Conservation (phyloP, 2,797 vertebrate genomes). For the Amazona ochrocephala region DNA sequence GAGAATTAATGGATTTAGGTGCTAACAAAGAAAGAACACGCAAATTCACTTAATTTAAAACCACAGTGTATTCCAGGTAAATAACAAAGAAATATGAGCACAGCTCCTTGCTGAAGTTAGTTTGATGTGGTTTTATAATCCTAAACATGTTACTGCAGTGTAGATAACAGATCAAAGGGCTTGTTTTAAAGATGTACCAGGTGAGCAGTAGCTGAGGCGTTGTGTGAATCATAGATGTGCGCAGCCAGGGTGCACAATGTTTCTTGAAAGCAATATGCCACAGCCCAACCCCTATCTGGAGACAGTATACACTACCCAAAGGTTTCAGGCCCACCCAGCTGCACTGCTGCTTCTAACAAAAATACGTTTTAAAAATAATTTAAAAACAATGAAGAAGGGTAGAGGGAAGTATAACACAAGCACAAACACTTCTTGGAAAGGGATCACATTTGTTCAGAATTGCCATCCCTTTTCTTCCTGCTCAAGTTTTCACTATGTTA, state of each 20-base stretch:
- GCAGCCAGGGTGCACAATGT: neutral
- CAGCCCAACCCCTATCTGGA: neutral
- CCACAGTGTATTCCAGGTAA: neutral
- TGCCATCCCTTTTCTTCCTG: neutral
- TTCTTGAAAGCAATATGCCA: neutral
- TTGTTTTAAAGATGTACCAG: neutral
- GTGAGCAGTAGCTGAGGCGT: neutral
- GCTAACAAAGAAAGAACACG: neutral
- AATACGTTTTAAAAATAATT: neutral
- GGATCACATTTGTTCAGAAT: neutral
- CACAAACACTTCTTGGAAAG: neutral
- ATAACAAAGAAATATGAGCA: neutral
- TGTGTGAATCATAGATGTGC: neutral
- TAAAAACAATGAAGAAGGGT: neutral
- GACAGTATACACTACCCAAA: rapidly evolving
- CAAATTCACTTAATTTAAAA: slow-evolving; percentile 17
- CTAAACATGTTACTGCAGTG: neutral
- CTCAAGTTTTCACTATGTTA: neutral
- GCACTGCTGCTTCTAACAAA: neutral
- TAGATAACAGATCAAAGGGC: neutral
- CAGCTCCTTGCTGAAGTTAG: neutral
- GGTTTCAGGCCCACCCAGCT: neutral
- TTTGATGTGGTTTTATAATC: slow-evolving; percentile 10
- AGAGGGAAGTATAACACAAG: neutral
- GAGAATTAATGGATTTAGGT: neutral